Evolutionary conservation across 2,797 vertebrate genomes (phyloP).

Genomic region (Sphenodon punctatus): DNA sequence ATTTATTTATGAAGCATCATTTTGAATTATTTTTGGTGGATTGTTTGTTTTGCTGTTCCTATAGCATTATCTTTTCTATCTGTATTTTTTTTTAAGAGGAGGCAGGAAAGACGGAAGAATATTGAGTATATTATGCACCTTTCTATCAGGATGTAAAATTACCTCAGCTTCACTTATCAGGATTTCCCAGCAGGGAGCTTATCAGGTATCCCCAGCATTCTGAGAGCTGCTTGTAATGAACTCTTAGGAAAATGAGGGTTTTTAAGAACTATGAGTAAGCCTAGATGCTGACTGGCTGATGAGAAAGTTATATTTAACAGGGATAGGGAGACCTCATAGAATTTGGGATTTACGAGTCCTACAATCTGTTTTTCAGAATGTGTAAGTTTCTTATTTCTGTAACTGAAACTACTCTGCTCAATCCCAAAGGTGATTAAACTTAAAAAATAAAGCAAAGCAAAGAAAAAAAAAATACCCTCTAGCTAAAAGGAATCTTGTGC

Average conservation of each 20-base stretch:
- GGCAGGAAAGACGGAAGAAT: too few relatives aligned
- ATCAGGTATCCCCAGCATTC: not conserved
- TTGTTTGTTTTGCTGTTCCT: not conserved
- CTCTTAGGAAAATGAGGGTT: not conserved
- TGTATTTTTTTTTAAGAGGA: too few relatives aligned
- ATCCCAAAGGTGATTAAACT: not conserved
- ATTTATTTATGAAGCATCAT: slow-evolving; percentile 46
- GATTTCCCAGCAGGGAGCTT: not conserved
- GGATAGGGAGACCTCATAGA: not conserved
- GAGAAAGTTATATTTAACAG: not conserved
- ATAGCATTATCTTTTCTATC: too few relatives aligned
- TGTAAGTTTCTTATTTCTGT: not conserved
- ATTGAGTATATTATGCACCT: too few relatives aligned
- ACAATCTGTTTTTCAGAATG: not conserved
- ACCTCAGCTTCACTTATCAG: not conserved
- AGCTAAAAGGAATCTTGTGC: not conserved
- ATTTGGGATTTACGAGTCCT: not conserved
- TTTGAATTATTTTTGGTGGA: not conserved
- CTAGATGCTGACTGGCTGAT: not conserved
- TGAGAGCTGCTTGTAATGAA: not conserved
- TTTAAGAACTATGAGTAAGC: not conserved
- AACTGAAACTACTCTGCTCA: not conserved
- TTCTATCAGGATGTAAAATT: not conserved
- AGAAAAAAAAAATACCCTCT: too few relatives aligned
- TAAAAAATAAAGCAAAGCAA: too few relatives aligned